Evolutionary conservation across 2,888 invertebrate species (phyloP).

Genomic region (Digitonthophagus gazella): DNA sequence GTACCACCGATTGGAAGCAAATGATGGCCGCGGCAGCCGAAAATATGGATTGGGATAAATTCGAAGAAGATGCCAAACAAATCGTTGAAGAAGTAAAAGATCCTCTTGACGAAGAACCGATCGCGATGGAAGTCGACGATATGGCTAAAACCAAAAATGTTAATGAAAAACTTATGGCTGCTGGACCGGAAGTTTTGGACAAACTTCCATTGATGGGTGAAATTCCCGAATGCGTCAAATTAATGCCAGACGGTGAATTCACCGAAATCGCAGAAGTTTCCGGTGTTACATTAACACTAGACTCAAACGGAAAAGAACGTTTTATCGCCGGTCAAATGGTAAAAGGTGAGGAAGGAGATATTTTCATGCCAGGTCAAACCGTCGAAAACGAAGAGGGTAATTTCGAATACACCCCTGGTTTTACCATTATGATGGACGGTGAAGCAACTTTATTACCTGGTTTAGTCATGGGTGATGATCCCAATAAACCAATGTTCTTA

Average conservation of each 20-base stretch:
- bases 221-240: conserved; percentile 62
- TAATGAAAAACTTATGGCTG: conserved; percentile 59
- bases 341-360: conserved; percentile 58
- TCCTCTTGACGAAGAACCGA: conserved; percentile 53
- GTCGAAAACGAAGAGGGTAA: conserved; percentile 68
- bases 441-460: conserved; percentile 80
- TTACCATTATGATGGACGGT: conserved; percentile 73
- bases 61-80: conserved; percentile 47
- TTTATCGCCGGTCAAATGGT: conserved; percentile 79
- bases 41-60: conserved; percentile 47
- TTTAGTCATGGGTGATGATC: conserved; percentile 67
- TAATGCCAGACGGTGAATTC: conserved; percentile 60
- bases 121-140: conserved; percentile 51
- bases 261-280: conserved; percentile 62
- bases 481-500: conserved; percentile 50
- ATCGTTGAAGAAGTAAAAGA: conserved; percentile 45
- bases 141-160: conserved; percentile 62
- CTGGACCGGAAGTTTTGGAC: conserved; percentile 54
- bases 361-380: conserved; percentile 69
- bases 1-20: conserved; percentile 45
- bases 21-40: conserved; percentile 44
- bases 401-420: conserved; percentile 73
- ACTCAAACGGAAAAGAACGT: conserved; percentile 61
- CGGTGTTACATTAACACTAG: conserved; percentile 54
- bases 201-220: conserved; percentile 62